These are phyloP conservation scores for Silurus lanzhouensis DNA, from an alignment of 2,797 vertebrate genomes.

Conservation along the genomic window DNA sequence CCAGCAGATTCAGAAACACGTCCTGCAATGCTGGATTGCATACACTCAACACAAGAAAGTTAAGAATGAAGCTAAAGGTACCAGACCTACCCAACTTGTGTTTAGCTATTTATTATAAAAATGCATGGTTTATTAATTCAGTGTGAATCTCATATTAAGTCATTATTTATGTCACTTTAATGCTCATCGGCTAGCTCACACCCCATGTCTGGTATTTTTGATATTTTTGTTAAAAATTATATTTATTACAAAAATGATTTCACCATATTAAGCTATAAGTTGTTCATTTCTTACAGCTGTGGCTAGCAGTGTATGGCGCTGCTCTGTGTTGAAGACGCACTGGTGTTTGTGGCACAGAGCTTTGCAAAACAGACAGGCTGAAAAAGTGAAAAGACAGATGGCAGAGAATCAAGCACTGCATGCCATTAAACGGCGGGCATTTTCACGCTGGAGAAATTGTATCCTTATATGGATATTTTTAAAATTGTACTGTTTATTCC, in stretches of 20 bases:
- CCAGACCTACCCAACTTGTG: not conserved
- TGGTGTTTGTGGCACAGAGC: slow-evolving; percentile 76
- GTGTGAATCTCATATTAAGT: not conserved
- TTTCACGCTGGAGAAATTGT: slow-evolving; percentile 83
- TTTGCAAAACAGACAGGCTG: slow-evolving; percentile 61
- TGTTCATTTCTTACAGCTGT: slow-evolving; percentile 67
- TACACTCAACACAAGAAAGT: slow-evolving; percentile 65
- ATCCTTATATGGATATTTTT: slow-evolving; percentile 71
- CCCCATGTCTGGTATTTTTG: not conserved
- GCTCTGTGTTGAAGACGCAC: slow-evolving; percentile 55
- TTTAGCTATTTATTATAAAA: not conserved
- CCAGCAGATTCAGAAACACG: slow-evolving; percentile 63
- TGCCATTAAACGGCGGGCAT: slow-evolving; percentile 64
- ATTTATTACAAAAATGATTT: not conserved
- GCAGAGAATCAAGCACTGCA: slow-evolving; percentile 64
- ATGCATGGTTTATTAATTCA: not conserved
- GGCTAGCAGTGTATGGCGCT: slow-evolving; percentile 59
- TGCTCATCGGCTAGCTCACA: too few species aligned
- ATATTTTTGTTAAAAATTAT: not conserved
- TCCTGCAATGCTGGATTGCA: slow-evolving; percentile 73
- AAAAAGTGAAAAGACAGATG: slow-evolving; percentile 59
- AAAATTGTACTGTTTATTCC: not conserved
- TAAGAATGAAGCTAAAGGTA: slow-evolving; percentile 73
- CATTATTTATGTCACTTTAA: not conserved
- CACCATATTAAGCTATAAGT: not conserved